These are phyloP conservation scores for Distichodus sexfasciatus DNA, from an alignment of 2,797 vertebrate species.

Conservation along the genomic window DNA sequence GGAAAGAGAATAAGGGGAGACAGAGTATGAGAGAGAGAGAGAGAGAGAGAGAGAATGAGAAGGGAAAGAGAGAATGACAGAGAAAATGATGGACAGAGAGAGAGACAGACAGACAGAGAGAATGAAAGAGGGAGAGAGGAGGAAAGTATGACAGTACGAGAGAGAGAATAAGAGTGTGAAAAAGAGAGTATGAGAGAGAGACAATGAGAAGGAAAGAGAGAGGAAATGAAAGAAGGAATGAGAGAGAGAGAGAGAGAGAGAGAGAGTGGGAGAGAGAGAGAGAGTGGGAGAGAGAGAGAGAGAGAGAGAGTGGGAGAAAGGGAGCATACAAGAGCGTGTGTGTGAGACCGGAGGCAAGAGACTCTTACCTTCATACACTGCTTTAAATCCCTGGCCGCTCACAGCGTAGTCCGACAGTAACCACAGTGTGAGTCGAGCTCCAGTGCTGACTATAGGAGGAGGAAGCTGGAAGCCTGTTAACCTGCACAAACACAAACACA, in stretches of 20 bases:
- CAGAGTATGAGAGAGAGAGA: not conserved
- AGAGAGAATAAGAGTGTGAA: not conserved
- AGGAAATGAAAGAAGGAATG: not conserved
- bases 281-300: not conserved
- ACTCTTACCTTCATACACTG: constrained; percentile 89
- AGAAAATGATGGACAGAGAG: not conserved
- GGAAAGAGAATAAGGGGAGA: not conserved
- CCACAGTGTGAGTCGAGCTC: constrained; percentile 87
- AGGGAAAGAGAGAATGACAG: not conserved
- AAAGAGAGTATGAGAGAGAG: not conserved
- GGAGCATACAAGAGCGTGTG: not conserved
- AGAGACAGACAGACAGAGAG: not conserved
- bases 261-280: not conserved
- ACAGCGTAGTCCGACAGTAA: constrained; percentile 95
- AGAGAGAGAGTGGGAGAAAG: constrained; percentile 8
- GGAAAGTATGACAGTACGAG: too few relatives aligned
- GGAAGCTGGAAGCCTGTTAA: constrained; percentile 98
- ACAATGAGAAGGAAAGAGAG: not conserved
- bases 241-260: not conserved
- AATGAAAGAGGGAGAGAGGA: not conserved
- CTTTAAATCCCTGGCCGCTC: constrained; percentile 96
- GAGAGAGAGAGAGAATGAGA: not conserved
- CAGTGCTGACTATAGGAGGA: constrained; percentile 89
- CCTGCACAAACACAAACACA: constrained; percentile 69
- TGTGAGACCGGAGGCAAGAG: not conserved